Evolutionary conservation across 2,797 vertebrate species (phyloP), one percentile per base, ranked within the genome.

Genomic region (Notamacropus eugenii): DNA sequence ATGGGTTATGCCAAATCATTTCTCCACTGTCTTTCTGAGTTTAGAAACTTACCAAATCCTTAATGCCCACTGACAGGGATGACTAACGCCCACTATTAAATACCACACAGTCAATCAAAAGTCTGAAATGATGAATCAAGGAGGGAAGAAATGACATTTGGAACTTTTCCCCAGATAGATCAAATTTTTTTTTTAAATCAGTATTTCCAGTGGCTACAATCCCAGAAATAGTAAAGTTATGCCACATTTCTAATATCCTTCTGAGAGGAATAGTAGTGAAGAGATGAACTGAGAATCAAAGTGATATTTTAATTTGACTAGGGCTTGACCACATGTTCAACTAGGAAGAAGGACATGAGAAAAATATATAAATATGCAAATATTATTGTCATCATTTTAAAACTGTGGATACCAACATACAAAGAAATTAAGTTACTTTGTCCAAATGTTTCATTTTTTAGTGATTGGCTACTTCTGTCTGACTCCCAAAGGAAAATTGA

Each of bases 131-230:
- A 91, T 54, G 24, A 95, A 87, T n/a, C 10, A 96, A 5, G 91
- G 56, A 74, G 31, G 24, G 91, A n/a, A 82, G 40, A 82, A 94
- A 95, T 92, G 14, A 93, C 94, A 94, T 56, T 52, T 96, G 54
- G 54, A 57, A 95, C 95, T 97, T 94, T 96, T 94, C 34, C 52
- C 11, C 94, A 96, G 62, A 74, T 95, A 74, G 90, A 93, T 94
- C 96, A n/a, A 95, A 91, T 93, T 95, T 93, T 10, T 67, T 27
- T 4, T 11, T 22, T n/a, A n/a, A 74, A 90, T n/a, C 95, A 90
- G n/a, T 92, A 54, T 19, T 94, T 92, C 95, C 2, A 82, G 74
- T 82, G n/a, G 74, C 34, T 82, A 27, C 29, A 6, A 31, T 92
- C 93, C 50, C 67, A 96, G 62, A 95, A 95, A 74, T 67, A 74